phyloP scores from a whole-genome alignment of 2,888 invertebrate genomes.

The Folsomia manolachei region DNA sequence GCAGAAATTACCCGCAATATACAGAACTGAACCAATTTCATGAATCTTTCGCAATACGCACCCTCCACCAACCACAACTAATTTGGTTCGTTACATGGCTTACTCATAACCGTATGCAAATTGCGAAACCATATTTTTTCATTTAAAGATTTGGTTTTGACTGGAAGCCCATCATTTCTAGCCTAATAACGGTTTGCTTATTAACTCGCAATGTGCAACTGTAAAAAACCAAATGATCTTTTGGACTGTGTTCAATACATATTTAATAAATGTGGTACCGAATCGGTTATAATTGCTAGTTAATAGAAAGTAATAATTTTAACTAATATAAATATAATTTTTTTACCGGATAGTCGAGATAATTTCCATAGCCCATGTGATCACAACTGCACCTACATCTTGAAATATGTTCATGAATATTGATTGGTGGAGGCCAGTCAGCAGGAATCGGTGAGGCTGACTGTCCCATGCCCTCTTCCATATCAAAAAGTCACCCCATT shows the following conservation, averaged over 20 bases:
- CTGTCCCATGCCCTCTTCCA: conserved; percentile 51
- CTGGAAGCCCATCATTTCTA: too few species aligned
- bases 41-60: not conserved
- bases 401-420: conserved; percentile 82
- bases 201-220: too few species aligned
- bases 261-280: too few species aligned
- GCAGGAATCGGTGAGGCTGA: conserved; percentile 48
- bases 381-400: conserved; percentile 86
- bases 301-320: not conserved
- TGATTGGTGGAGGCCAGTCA: conserved; percentile 57
- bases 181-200: too few species aligned
- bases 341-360: conserved; percentile 74
- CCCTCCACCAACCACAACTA: not conserved
- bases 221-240: too few species aligned
- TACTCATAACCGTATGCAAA: not conserved
- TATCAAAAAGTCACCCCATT: conserved; percentile 50
- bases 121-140: not conserved
- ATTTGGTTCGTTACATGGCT: not conserved
- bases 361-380: conserved; percentile 91
- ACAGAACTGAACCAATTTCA: too few species aligned
- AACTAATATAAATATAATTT: not conserved
- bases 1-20: too few species aligned
- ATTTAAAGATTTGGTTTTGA: too few species aligned
- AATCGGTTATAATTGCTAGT: too few species aligned
- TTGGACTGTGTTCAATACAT: too few species aligned